Evolutionary conservation across 2,888 invertebrate species (phyloP).

Genomic region (Mimumesa dahlbomi): DNA sequence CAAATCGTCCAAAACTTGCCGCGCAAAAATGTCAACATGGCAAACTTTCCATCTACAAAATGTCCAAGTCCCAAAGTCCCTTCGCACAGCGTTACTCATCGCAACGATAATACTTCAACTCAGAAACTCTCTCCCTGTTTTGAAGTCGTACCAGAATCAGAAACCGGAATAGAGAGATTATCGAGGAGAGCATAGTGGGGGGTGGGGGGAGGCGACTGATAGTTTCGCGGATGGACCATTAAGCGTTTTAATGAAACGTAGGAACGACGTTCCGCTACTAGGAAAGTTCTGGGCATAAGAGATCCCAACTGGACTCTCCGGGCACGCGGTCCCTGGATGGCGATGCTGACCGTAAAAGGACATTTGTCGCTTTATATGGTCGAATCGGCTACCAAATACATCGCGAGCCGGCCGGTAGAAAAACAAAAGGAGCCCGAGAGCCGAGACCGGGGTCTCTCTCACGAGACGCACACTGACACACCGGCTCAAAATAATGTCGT

Average conservation of each 20-base stretch:
- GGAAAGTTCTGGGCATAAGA: conserved; percentile 71
- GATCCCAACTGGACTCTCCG: conserved; percentile 59
- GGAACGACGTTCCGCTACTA: conserved; percentile 64
- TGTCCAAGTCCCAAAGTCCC: no score
- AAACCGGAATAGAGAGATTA: no score
- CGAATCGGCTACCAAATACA: conserved; percentile 76
- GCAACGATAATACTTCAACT: no score
- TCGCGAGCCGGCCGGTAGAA: conserved; percentile 71
- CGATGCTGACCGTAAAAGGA: conserved; percentile 75
- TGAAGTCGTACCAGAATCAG: no score
- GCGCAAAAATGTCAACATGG: no score
- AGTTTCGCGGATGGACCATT: no score
- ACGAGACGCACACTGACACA: conserved; percentile 56
- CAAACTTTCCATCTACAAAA: no score
- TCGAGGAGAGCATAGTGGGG: no score
- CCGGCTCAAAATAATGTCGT: conserved; percentile 69
- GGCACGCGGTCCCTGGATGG: conserved; percentile 74
- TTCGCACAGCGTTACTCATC: no score
- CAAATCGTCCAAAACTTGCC: no score
- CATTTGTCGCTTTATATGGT: conserved; percentile 78
- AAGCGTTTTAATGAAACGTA: conserved; percentile 60
- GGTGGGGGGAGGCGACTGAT: no score
- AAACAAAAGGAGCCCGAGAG: conserved; percentile 70
- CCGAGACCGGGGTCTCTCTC: conserved; percentile 43
- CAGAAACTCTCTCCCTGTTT: no score